Evolutionary conservation across 2,797 vertebrate genomes (phyloP).

Genomic region (Danio aesculapii): DNA sequence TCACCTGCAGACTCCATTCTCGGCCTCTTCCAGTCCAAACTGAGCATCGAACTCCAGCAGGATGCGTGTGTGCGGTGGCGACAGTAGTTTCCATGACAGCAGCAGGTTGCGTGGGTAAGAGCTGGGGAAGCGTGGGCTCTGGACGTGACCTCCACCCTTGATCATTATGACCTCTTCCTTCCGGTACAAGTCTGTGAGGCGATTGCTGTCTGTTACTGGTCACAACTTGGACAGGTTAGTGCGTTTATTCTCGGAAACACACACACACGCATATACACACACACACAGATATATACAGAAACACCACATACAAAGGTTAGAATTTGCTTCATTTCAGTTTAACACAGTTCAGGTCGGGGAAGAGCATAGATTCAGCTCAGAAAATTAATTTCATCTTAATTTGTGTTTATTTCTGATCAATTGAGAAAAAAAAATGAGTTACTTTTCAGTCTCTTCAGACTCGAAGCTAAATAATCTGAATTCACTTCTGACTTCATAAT

Average conservation of each 20-base stretch:
- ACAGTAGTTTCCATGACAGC: slow-evolving; percentile 90
- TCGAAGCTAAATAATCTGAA: neutral
- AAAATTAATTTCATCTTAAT: neutral
- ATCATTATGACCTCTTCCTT: slow-evolving; percentile 90
- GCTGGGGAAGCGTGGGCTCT: slow-evolving; percentile 94
- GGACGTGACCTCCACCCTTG: slow-evolving; percentile 82
- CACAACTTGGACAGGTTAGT: slow-evolving; percentile 90
- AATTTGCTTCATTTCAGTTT: neutral
- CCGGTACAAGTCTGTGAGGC: slow-evolving; percentile 94
- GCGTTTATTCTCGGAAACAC: slow-evolving; percentile 75
- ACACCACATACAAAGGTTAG: slow-evolving; percentile 2
- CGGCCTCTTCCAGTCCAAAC: slow-evolving; percentile 93
- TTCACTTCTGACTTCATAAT: neutral
- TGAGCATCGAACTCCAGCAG: slow-evolving; percentile 91
- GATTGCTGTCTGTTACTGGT: slow-evolving; percentile 93
- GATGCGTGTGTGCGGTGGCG: slow-evolving; percentile 86
- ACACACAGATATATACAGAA: slow-evolving; percentile 12
- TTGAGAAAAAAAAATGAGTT: neutral
- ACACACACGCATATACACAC: neutral
- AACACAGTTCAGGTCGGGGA: neutral
- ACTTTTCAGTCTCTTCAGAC: neutral
- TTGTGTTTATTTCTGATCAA: too few species aligned
- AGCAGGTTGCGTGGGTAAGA: slow-evolving; percentile 94
- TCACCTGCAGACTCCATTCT: slow-evolving; percentile 95
- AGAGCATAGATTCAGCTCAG: neutral